Percentiles rank a stretch among this genome's conserved stretches.
phyloP scores from a whole-genome alignment of 2,113 vertebrate species.

The Brachyhypopomus gauderio region DNA sequence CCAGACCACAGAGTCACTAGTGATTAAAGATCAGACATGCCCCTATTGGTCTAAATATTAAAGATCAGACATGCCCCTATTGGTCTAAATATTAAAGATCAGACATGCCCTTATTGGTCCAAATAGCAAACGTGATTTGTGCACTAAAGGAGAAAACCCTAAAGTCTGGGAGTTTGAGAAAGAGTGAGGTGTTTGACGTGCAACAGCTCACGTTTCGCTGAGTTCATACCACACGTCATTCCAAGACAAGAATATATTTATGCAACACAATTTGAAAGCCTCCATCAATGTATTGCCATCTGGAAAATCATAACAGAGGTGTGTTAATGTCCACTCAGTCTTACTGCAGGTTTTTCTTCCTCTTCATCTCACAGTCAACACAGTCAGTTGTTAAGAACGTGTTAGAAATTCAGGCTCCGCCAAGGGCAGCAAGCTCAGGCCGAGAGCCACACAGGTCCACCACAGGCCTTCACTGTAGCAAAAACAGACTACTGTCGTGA shows the following conservation, averaged over 20 bases:
- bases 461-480: too few species aligned
- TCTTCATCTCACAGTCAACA: background rate
- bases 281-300: too few species aligned
- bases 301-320: too few species aligned
- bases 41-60: background rate
- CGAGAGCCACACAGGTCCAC: background rate
- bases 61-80: too few species aligned
- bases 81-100: conserved; percentile 7
- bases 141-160: background rate
- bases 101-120: background rate
- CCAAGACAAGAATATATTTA: too few species aligned
- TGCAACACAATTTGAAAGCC: too few species aligned
- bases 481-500: background rate
- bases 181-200: background rate
- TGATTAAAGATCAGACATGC: conserved; percentile 17
- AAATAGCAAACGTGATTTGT: conserved; percentile 12
- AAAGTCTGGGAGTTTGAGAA: background rate
- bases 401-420: background rate
- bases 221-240: background rate
- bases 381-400: background rate
- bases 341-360: background rate
- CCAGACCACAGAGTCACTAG: conserved; percentile 2
- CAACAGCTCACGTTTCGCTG: background rate
- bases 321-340: too few species aligned
- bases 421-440: background rate